Percentiles rank a stretch among this genome's conserved stretches.
Evolutionary conservation across 2,113 vertebrate genomes (phyloP).

Genomic region (Phyllostomus discolor): DNA sequence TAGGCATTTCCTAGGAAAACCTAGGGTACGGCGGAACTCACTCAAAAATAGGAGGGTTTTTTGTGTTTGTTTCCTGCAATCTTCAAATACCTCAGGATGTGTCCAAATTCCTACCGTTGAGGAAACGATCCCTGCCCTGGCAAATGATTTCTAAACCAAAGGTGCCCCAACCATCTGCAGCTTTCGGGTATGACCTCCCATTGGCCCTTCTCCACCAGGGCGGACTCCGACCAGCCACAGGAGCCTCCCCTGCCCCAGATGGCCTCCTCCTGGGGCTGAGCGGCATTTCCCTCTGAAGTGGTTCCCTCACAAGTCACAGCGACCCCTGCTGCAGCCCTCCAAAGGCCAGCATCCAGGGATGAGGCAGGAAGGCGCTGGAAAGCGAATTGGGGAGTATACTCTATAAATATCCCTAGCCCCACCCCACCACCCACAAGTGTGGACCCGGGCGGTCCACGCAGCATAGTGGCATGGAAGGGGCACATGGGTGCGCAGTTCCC

Average conservation of each 20-base stretch:
- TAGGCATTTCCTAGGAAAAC: background rate
- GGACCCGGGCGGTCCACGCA: background rate
- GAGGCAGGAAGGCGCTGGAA: background rate
- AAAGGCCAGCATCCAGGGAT: background rate
- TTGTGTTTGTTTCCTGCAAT: background rate
- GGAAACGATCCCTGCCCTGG: background rate
- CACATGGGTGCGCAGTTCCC: fast-evolving
- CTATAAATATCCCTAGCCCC: background rate
- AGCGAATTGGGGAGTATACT: background rate
- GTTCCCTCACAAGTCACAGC: background rate
- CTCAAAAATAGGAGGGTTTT: background rate
- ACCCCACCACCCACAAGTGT: background rate
- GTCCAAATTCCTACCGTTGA: background rate
- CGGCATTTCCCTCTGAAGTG: background rate
- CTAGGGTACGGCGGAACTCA: background rate
- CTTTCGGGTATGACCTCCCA: background rate
- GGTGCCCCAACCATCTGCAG: background rate
- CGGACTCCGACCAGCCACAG: background rate
- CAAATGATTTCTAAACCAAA: background rate
- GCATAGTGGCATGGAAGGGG: background rate
- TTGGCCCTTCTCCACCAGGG: background rate
- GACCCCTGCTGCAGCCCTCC: background rate
- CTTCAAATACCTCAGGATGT: background rate
- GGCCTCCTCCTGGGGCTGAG: background rate
- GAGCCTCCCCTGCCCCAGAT: background rate